Evolutionary conservation across 2,888 invertebrate species (phyloP).

Genomic region (Endotricha flammealis): DNA sequence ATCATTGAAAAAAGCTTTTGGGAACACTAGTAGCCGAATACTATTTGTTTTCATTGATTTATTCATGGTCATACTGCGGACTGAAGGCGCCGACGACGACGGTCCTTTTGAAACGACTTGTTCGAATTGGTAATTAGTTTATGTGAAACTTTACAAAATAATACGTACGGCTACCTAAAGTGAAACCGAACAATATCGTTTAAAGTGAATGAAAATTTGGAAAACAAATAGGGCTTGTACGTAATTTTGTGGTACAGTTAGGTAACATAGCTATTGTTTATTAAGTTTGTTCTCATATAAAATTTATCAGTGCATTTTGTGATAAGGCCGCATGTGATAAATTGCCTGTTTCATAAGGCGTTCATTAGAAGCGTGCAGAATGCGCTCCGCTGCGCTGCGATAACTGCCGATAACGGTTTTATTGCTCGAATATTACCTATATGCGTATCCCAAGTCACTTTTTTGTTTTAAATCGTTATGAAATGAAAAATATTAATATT

Average conservation of each 20-base stretch:
- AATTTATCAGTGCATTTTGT: conserved; percentile 64
- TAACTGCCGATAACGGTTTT: conserved; percentile 71
- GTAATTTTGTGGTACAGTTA: conserved; percentile 13
- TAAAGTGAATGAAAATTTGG: conserved; percentile 39
- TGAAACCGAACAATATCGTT: conserved; percentile 58
- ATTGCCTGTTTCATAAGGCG: conserved; percentile 77
- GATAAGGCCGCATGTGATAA: conserved; percentile 74
- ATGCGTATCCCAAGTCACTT: conserved; percentile 52
- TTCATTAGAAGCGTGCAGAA: conserved; percentile 76
- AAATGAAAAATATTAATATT: no score
- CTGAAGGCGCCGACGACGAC: conserved; percentile 69
- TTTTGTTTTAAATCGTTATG: conserved; percentile 35
- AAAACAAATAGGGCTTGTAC: conserved; percentile 34
- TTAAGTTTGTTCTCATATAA: conserved; percentile 63
- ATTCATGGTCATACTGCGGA: conserved; percentile 69
- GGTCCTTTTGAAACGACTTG: conserved; percentile 58
- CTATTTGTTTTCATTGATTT: conserved; percentile 78
- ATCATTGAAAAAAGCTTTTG: conserved; percentile 63
- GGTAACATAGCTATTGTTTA: conserved; percentile 51
- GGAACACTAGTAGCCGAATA: conserved; percentile 74
- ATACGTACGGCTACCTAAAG: conserved; percentile 52
- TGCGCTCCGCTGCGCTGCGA: conserved; percentile 73
- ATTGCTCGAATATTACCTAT: conserved; percentile 73
- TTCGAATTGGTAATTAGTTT: conserved; percentile 70
- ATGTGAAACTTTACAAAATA: conserved; percentile 58